phyloP scores from a whole-genome alignment of 2,113 vertebrate species.

The Sitta europaea region DNA sequence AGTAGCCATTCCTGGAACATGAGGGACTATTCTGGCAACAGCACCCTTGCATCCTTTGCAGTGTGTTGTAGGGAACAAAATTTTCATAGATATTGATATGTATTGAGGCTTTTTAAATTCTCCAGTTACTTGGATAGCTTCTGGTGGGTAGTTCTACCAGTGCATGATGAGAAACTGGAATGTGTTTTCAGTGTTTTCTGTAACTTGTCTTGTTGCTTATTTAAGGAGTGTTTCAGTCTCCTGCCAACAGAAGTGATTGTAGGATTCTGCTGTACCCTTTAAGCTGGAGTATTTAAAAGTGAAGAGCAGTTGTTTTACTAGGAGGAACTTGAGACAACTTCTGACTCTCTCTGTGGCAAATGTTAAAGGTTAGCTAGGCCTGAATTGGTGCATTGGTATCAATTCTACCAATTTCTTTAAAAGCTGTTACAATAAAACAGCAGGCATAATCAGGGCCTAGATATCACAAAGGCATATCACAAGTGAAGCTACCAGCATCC shows the following conservation, averaged over 20 bases:
- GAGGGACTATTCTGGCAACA: not conserved
- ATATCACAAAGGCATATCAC: not conserved
- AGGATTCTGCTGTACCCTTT: not conserved
- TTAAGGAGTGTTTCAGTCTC: not conserved
- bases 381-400: not conserved
- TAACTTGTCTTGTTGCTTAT: not conserved
- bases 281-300: not conserved
- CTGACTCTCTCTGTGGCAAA: not conserved
- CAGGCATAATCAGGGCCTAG: not conserved
- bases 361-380: not conserved
- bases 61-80: not conserved
- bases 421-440: not conserved
- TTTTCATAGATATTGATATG: not conserved
- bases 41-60: not conserved
- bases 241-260: not conserved
- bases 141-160: not conserved
- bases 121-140: not conserved
- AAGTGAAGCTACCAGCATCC: not conserved
- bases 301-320: not conserved
- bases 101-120: not conserved
- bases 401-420: not conserved
- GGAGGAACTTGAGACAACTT: not conserved
- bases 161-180: not conserved
- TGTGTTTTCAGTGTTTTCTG: not conserved
- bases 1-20: not conserved